These are phyloP conservation scores for Gnathonemus longibarbis DNA, from an alignment of 2,113 vertebrate genomes.

Conservation along the genomic window DNA sequence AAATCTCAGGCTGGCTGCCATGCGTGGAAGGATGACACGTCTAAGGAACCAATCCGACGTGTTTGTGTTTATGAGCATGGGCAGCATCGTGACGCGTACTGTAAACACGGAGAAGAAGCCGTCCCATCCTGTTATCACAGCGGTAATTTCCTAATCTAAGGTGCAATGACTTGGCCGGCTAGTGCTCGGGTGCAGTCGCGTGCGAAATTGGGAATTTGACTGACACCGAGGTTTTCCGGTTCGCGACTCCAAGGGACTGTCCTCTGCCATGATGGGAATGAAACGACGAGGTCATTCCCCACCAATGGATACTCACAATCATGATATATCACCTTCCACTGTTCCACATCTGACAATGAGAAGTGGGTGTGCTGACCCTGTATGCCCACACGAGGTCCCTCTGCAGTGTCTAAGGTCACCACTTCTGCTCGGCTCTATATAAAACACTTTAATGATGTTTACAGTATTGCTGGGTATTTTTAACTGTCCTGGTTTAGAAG, in stretches of 20 bases:
- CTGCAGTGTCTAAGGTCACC: neutral
- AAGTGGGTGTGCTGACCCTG: neutral
- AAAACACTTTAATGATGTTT: neutral
- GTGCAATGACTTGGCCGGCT: neutral
- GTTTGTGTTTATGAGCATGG: neutral
- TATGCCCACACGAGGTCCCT: neutral
- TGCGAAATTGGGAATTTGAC: slow-evolving; percentile 16
- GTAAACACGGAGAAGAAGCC: neutral
- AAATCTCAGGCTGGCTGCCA: neutral
- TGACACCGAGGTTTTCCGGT: neutral
- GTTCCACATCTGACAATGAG: neutral
- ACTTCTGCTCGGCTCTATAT: neutral
- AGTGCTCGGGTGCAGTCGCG: neutral
- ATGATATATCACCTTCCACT: neutral
- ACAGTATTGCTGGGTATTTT: neutral
- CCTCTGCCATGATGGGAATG: neutral
- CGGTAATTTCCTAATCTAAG: neutral
- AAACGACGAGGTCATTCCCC: neutral
- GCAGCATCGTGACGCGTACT: neutral
- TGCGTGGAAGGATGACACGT: neutral
- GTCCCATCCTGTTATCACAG: neutral
- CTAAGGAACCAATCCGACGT: neutral
- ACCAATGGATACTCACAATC: neutral
- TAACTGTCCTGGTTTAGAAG: neutral
- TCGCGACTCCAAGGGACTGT: neutral